Evolutionary conservation across 2,797 vertebrate genomes (phyloP).

Genomic region (Antennarius maculatus): DNA sequence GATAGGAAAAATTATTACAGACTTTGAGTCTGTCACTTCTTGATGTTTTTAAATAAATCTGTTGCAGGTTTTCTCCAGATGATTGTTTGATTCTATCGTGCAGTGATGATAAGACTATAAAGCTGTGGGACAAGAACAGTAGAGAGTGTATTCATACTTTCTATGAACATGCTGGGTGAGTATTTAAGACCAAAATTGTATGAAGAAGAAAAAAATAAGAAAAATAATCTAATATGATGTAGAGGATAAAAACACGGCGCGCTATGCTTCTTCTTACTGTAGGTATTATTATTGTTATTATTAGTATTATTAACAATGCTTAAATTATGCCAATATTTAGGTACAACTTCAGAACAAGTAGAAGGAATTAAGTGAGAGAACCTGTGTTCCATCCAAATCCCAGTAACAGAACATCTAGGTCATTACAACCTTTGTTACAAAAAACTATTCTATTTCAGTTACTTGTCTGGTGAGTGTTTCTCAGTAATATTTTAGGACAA

Average conservation of each 20-base stretch:
- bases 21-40: not conserved
- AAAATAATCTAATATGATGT: not conserved
- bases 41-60: not conserved
- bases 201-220: not conserved
- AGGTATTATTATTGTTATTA: too few relatives aligned
- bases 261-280: too few relatives aligned
- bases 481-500: not conserved
- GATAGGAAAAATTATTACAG: not conserved
- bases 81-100: constrained; percentile 91
- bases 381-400: too few relatives aligned
- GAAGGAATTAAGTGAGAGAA: too few relatives aligned
- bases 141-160: constrained; percentile 94
- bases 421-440: not conserved
- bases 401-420: too few relatives aligned
- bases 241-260: not conserved
- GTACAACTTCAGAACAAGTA: too few relatives aligned
- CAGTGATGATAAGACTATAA: constrained; percentile 95
- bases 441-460: not conserved
- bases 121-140: constrained; percentile 96
- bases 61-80: constrained; percentile 93
- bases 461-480: not conserved
- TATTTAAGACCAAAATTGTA: not conserved
- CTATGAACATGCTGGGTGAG: constrained; percentile 93
- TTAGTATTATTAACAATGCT: too few relatives aligned
- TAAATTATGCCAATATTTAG: too few relatives aligned